phyloP scores from a whole-genome alignment of 2,888 invertebrate species.

The Pherbina coryleti region DNA sequence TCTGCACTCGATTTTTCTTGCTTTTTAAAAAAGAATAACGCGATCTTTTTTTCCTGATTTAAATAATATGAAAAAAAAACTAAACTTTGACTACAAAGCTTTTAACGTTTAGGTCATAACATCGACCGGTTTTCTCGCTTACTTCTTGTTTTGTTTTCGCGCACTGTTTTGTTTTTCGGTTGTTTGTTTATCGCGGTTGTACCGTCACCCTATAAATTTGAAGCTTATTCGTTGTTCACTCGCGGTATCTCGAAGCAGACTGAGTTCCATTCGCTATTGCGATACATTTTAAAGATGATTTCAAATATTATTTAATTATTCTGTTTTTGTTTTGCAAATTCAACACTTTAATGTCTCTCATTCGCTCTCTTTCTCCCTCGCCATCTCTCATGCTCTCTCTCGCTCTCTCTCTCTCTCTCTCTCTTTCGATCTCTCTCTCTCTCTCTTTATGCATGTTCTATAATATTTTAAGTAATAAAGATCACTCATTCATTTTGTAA shows the following conservation, averaged over 20 bases:
- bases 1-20: no score
- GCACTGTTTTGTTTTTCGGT: constrained; percentile 2
- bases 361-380: background rate
- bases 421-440: background rate
- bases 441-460: background rate
- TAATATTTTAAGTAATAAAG: background rate
- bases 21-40: no score
- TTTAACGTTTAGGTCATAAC: background rate
- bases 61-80: no score
- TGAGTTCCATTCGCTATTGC: constrained; percentile 3
- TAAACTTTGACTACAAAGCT: background rate
- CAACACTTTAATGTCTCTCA: background rate
- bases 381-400: background rate
- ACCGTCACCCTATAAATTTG: background rate
- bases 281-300: constrained; percentile 25
- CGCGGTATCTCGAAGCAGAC: constrained; percentile 15
- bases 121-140: constrained; percentile 20
- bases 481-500: no score
- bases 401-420: background rate
- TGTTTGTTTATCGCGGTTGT: background rate
- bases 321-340: background rate
- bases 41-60: no score
- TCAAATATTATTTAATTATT: background rate
- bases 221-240: constrained; percentile 9
- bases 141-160: constrained; percentile 3